Conservation (phyloP, 1,140 invertebrate genomes). For the Camponotus vicinus region DNA sequence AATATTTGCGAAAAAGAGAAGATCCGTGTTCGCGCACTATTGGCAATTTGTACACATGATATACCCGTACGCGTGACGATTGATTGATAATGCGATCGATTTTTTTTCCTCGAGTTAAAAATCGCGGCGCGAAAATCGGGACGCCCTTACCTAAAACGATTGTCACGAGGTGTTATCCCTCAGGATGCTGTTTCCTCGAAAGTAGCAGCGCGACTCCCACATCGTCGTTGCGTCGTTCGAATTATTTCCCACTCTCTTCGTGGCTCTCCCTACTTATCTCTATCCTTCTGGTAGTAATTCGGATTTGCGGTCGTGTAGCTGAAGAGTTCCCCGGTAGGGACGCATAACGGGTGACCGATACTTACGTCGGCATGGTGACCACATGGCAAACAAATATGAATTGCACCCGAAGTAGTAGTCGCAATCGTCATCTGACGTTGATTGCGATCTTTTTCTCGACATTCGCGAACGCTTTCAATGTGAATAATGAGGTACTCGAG, state of each 20-base stretch:
- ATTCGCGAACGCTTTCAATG: conserved; percentile 17
- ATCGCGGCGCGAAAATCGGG: conserved; percentile 45
- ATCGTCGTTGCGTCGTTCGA: conserved; percentile 71
- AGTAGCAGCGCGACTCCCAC: conserved; percentile 83
- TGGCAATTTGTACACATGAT: background rate
- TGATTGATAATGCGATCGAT: background rate
- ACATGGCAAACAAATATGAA: conserved; percentile 45
- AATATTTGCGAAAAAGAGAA: background rate
- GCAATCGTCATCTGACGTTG: background rate
- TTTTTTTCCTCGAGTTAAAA: background rate
- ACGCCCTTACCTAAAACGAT: conserved; percentile 79
- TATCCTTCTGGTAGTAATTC: conserved; percentile 12
- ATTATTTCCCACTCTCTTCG: conserved; percentile 75
- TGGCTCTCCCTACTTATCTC: conserved; percentile 59
- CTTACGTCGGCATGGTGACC: conserved; percentile 38
- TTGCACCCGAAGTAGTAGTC: background rate
- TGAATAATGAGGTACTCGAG: conserved; percentile 18
- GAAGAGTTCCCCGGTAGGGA: background rate
- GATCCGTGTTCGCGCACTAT: background rate
- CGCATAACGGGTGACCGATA: background rate
- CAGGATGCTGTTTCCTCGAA: conserved; percentile 82
- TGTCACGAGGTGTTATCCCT: conserved; percentile 76
- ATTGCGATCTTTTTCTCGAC: conserved; percentile 18
- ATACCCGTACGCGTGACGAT: background rate
- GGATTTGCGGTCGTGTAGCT: background rate